Base-by-base conservation (phyloP, 2,797 vertebrate species). In the Linurgus olivaceus region DNA sequence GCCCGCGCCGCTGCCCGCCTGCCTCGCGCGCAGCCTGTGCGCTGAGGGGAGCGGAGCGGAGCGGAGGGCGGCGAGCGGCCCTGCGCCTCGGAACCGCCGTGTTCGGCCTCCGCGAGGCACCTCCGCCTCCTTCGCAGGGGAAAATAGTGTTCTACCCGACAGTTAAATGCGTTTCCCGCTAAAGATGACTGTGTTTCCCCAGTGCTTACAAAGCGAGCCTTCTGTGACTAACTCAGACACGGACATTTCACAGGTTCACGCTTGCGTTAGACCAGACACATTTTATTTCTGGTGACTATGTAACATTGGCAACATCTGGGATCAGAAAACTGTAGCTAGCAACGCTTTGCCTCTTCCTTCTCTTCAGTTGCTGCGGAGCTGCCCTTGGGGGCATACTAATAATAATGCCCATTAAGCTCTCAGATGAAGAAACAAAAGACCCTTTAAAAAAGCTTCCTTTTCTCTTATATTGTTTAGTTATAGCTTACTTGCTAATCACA, bases 61-160 rank as follows among this genome's bases (percentile, higher is more conserved):
- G 10, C 44, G 45, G 12, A 17, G 40, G 40, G 40, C 40, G 16
- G 40, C 17, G 35, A 3, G 59, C 42, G 35, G 59, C 35, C 13
- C 24, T 11, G 68, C 14, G 26, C 13, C 5, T 2, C 51, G 2
- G 7, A 2, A 26, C 11, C 21, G 18, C 4, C 23, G 13, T 24
- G 17, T 33, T 2, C 2, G 3, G 25, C 38, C 42, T 31, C 4
- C 7, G 44, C 31, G 0, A 4, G 25, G 25, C 33, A 2, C 28
- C 23, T 4, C 6, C 20, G 31, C 51, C 51, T 24, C 23, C 45
- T 20, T 33, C 55, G 1, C 28, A 1, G 5, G 10, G 38, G 21
- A 59, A 82, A 54, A 38, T 9, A 1, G 5, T n/a, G 42, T 57
- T 44, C 38, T 75, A 1, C 28, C 8, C 1, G 4, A 18, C 21